Evolutionary conservation across 1,140 invertebrate species (phyloP).

Genomic region (Drosophila malerkotliana): DNA sequence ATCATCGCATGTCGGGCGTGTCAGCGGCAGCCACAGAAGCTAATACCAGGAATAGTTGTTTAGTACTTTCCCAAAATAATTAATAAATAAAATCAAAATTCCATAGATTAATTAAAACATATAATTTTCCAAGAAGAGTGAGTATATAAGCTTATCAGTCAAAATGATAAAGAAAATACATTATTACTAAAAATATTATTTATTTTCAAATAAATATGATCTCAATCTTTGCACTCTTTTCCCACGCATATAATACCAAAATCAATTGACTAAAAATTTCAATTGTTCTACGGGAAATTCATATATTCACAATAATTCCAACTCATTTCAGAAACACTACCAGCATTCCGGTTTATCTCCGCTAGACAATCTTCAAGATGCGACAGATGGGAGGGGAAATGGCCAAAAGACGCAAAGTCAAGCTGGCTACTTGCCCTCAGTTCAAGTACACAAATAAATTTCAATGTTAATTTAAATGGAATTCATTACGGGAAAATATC

Average conservation of each 20-base stretch:
- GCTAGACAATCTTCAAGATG: slow-evolving; percentile 69
- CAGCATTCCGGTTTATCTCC: slow-evolving; percentile 59
- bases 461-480: slow-evolving; percentile 81
- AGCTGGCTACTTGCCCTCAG: slow-evolving; percentile 56
- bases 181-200: too few species aligned
- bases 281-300: slow-evolving; percentile 64
- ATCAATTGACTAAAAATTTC: slow-evolving; percentile 29
- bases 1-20: slow-evolving; percentile 78
- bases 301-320: slow-evolving; percentile 69
- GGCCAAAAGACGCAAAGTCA: slow-evolving; percentile 63
- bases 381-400: slow-evolving; percentile 30
- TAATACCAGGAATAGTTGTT: not conserved
- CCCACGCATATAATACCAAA: slow-evolving; percentile 42
- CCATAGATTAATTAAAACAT: too few species aligned
- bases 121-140: too few species aligned
- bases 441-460: slow-evolving; percentile 70
- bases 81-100: not conserved
- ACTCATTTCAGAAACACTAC: slow-evolving; percentile 38
- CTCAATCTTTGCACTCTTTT: slow-evolving; percentile 25
- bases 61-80: not conserved
- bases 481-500: slow-evolving; percentile 56
- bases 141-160: too few species aligned
- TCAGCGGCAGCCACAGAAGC: slow-evolving; percentile 44
- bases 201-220: too few species aligned
- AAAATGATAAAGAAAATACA: too few species aligned